Percentiles rank a stretch among this genome's conserved stretches.
Evolutionary conservation across 2,113 vertebrate species (phyloP).

Genomic region (Paralichthys olivaceus): DNA sequence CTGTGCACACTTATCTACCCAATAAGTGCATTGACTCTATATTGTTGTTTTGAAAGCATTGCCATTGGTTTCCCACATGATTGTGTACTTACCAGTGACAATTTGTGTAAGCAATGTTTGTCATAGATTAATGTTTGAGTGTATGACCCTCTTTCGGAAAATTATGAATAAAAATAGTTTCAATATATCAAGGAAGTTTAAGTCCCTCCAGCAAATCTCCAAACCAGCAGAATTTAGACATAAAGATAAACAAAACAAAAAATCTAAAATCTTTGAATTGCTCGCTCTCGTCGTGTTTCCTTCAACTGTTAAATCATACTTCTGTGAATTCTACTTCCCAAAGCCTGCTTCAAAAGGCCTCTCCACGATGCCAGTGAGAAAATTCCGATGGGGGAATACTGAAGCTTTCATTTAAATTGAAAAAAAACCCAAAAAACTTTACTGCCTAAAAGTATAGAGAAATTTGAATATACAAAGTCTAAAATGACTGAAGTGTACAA

Average conservation of each 20-base stretch:
- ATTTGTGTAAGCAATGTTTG: no score
- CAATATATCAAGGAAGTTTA: no score
- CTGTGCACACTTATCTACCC: no score
- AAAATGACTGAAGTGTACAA: not conserved
- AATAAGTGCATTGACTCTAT: no score
- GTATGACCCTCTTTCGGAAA: no score
- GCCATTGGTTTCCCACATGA: no score
- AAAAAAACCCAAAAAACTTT: not conserved
- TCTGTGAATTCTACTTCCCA: not conserved
- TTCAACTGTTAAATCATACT: not conserved
- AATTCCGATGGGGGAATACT: not conserved
- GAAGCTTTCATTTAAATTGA: not conserved
- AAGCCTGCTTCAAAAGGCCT: not conserved
- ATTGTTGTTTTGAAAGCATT: no score
- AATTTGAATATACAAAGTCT: not conserved
- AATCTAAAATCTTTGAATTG: not conserved
- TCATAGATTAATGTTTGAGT: no score
- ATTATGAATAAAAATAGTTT: no score
- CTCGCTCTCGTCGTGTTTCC: slow-evolving; percentile 1
- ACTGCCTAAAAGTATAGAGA: not conserved
- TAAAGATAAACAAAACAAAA: not conserved
- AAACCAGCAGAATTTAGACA: not conserved
- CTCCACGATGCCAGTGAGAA: not conserved
- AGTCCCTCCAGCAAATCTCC: no score
- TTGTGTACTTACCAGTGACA: no score